Base-by-base conservation (phyloP, 2,797 vertebrate species). In the Sphaeramia orbicularis region DNA sequence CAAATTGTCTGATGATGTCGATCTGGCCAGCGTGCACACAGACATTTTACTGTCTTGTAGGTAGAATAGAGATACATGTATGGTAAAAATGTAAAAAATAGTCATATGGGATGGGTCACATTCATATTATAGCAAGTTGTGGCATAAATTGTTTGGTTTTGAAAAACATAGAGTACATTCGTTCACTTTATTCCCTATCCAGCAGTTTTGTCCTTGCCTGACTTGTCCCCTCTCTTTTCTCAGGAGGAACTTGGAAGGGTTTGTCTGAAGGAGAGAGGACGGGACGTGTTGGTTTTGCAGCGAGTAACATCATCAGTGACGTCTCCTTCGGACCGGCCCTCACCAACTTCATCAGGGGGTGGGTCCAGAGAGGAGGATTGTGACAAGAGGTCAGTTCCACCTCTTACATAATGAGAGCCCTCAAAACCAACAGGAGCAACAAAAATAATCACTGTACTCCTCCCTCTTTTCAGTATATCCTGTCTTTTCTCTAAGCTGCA, bases 271-370 rank as follows among this genome's bases (percentile, higher is more conserved):
- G 96, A 96, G 91, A 93, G 95, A 75, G 95, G 96, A 81, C 94
- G 89, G 74, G 95, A 94, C 1, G 95, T 98, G 63, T 89, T 98
- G 91, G 96, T 98, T 90, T 92, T 98, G 91, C 95, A 92, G 94
- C 95, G 94, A 86, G 96, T 96, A 90, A 94, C 87, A 47, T 93
- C 95, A 76, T 91, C 95, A 10, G 94, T 95, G 84, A 94, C 95
- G 11, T 94, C 94, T 2, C 91, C 94, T 0, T 92, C 91, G 0
- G 90, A 92, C 58, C 83, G 88, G 80, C 95, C 96, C 89, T 92
- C 95, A 66, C 88, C 91, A 27, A 92, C 94, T 0, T 90, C 92
- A 7, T 95, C 91, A 14, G 91, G 89, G 9, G 92, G 92, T 12
- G 92, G 94, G 85, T 90, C 92, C 90, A 82, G 95, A 91, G 95